These are phyloP conservation scores for Aurelia aurita DNA, from an alignment of 30 jellyfish, hydroid and myxozoan genomes.

Conservation along the genomic window DNA sequence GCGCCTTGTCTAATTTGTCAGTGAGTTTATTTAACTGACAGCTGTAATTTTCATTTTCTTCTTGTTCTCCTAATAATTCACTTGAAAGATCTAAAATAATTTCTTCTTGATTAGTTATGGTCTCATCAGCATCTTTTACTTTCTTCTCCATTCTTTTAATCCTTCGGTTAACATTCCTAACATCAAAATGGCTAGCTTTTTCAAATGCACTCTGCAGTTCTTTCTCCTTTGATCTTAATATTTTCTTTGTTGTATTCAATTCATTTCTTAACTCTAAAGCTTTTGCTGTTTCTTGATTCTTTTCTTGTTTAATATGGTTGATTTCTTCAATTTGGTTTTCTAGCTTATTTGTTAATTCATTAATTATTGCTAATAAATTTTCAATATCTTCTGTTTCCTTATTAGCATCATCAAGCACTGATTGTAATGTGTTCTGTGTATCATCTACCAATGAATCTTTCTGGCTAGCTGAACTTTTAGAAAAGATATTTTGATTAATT, in stretches of 20 bases:
- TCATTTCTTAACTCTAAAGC: neutral
- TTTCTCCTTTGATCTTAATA: neutral
- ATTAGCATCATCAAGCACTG: neutral
- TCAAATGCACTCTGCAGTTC: neutral
- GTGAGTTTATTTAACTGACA: neutral
- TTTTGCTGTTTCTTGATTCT: neutral
- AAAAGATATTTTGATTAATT: neutral
- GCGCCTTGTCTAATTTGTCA: neutral
- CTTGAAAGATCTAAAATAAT: slow-evolving; percentile 3
- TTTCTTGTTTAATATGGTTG: neutral
- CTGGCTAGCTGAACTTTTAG: neutral
- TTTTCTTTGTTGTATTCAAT: neutral
- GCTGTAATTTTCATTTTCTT: neutral
- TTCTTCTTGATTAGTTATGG: slow-evolving; percentile 3
- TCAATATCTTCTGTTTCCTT: neutral
- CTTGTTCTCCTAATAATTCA: neutral
- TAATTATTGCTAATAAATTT: neutral
- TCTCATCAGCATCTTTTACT: neutral
- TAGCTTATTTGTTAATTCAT: neutral
- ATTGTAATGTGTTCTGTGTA: neutral
- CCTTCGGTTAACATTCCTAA: slow-evolving; percentile 1
- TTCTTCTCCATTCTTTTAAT: slow-evolving; percentile 5
- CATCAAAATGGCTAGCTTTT: neutral
- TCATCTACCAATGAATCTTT: neutral
- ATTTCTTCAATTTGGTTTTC: neutral